A percentile compares a stretch with the other conserved stretches of the same genome.
Evolutionary conservation across 2,797 vertebrate species (phyloP).

Genomic region (Lacerta agilis): DNA sequence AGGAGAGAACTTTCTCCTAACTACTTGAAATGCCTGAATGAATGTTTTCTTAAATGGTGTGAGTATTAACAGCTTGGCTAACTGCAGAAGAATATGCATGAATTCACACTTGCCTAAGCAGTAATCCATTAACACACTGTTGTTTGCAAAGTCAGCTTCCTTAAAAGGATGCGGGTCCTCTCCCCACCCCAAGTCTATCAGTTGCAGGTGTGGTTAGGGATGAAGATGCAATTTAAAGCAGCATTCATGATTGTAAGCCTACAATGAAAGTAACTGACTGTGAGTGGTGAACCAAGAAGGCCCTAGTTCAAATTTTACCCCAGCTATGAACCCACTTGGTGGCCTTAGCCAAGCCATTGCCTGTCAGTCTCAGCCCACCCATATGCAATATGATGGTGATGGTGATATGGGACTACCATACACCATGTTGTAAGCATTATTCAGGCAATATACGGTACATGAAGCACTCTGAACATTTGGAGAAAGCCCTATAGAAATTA

Average conservation of each 20-base stretch:
- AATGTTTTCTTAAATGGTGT: slow-evolving; percentile 8
- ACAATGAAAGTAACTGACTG: neutral
- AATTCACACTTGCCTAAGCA: neutral
- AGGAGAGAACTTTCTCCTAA: slow-evolving; percentile 40
- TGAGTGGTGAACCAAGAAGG: neutral
- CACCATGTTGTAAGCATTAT: neutral
- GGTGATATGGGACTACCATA: neutral
- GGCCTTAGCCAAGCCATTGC: neutral
- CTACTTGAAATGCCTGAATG: slow-evolving; percentile 28
- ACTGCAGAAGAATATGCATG: slow-evolving; percentile 7
- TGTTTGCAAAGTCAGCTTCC: neutral
- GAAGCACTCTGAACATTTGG: neutral
- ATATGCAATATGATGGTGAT: neutral
- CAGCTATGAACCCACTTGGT: neutral
- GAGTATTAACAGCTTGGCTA: slow-evolving; percentile 23
- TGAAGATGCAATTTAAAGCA: neutral
- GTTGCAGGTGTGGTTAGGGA: neutral
- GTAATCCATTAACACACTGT: neutral
- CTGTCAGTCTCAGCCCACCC: neutral
- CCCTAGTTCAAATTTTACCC: neutral
- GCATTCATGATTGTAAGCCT: neutral
- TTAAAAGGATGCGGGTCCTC: neutral
- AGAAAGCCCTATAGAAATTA: neutral
- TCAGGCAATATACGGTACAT: neutral
- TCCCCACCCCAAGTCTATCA: neutral